phyloP scores from a whole-genome alignment of 92 coral and sea anemone species.

The Isaurus tuberculatus region DNA sequence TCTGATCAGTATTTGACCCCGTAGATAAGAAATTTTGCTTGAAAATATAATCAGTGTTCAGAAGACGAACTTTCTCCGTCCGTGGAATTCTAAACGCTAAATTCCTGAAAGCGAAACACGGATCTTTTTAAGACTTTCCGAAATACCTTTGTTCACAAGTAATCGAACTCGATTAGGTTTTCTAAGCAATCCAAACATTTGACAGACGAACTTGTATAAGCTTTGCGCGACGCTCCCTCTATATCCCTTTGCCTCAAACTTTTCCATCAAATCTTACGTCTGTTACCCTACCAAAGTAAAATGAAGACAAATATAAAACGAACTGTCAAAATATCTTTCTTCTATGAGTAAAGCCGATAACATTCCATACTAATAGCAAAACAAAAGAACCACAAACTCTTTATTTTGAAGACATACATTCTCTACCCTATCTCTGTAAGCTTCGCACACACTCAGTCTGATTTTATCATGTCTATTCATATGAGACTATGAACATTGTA shows the following conservation, averaged over 20 bases:
- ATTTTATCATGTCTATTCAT: neutral
- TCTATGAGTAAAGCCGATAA: neutral
- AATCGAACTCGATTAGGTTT: neutral
- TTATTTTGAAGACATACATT: conserved; percentile 5
- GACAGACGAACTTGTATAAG: neutral
- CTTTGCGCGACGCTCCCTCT: too few relatives aligned
- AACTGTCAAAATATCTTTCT: neutral
- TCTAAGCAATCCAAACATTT: neutral
- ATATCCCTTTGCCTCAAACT: too few relatives aligned
- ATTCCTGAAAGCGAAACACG: neutral
- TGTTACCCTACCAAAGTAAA: too few relatives aligned
- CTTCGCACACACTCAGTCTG: conserved; percentile 8
- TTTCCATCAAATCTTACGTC: too few relatives aligned
- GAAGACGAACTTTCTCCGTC: conserved; percentile 16
- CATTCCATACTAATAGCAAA: neutral
- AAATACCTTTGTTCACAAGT: neutral
- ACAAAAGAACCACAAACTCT: neutral
- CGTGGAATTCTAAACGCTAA: too few relatives aligned
- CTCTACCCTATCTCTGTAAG: neutral
- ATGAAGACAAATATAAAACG: neutral
- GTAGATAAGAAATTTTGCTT: conserved; percentile 14
- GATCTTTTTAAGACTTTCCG: neutral
- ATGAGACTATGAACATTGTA: conserved; percentile 11
- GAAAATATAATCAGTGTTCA: conserved; percentile 11
- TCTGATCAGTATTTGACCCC: conserved; percentile 30